Evolutionary conservation across 2,797 vertebrate species (phyloP).

Genomic region (Helostoma temminkii): DNA sequence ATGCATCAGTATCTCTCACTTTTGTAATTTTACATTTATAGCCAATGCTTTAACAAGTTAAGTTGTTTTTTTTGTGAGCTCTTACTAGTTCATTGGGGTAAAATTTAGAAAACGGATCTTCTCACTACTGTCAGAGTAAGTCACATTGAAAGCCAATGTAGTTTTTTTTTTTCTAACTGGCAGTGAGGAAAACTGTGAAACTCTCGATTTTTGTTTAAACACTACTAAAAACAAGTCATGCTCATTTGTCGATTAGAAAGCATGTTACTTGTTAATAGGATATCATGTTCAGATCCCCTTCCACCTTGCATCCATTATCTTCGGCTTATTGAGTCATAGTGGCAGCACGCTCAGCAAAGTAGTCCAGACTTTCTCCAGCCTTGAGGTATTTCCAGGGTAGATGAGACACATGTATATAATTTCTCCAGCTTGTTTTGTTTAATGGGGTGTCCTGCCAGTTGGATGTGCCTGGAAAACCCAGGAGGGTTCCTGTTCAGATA

Average conservation of each 20-base stretch:
- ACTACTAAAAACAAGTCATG: neutral
- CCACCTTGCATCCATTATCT: no score
- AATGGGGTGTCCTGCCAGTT: no score
- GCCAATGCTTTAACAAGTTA: constrained; percentile 42
- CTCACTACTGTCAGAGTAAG: constrained; percentile 14
- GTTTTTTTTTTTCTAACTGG: no score
- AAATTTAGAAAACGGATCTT: constrained; percentile 40
- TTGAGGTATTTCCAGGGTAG: no score
- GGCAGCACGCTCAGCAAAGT: no score
- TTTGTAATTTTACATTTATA: constrained; percentile 11
- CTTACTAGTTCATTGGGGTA: constrained; percentile 20
- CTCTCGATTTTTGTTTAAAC: no score
- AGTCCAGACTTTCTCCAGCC: no score
- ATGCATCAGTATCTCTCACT: neutral
- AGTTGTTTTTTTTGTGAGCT: constrained; percentile 41
- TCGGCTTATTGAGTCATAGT: no score
- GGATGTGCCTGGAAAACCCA: no score
- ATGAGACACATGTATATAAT: no score
- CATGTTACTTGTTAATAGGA: neutral
- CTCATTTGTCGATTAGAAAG: neutral
- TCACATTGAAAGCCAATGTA: constrained; percentile 9
- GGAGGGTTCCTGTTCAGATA: no score
- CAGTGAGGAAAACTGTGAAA: neutral
- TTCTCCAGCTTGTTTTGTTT: no score
- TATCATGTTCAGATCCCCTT: neutral